Conservation (phyloP, 2,888 invertebrate species). For the Heliconius hortense region DNA sequence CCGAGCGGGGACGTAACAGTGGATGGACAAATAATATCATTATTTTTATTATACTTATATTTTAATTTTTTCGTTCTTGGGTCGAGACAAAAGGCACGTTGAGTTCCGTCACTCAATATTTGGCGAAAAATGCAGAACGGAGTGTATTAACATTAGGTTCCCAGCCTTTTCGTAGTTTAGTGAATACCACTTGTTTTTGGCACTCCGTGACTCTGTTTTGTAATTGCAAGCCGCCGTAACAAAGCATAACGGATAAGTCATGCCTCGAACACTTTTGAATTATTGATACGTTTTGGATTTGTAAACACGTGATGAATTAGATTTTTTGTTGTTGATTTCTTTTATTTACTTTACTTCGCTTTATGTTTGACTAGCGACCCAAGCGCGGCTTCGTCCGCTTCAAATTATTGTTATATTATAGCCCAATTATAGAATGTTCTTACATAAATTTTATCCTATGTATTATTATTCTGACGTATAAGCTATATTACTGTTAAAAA, state of each 20-base stretch:
- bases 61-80: too few relatives aligned
- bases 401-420: too few relatives aligned
- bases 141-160: too few relatives aligned
- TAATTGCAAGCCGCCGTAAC: constrained; percentile 42
- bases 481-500: too few relatives aligned
- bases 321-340: constrained; percentile 35
- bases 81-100: too few relatives aligned
- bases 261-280: constrained; percentile 39
- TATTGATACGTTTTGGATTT: constrained; percentile 41
- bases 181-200: constrained; percentile 40
- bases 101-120: too few relatives aligned
- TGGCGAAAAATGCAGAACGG: too few relatives aligned
- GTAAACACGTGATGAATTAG: constrained; percentile 38
- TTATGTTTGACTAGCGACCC: background rate
- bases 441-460: too few relatives aligned
- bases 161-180: constrained; percentile 23
- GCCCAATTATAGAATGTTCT: too few relatives aligned
- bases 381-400: too few relatives aligned
- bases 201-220: constrained; percentile 40
- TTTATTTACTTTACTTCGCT: constrained; percentile 29
- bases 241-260: constrained; percentile 42
- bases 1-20: constrained; percentile 28
- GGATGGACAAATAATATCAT: constrained; percentile 5
- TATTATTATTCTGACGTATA: too few relatives aligned
- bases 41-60: constrained; percentile 9